These are phyloP conservation scores for Mycetomoellerius zeteki DNA, from an alignment of 1,140 invertebrate species.

Conservation along the genomic window DNA sequence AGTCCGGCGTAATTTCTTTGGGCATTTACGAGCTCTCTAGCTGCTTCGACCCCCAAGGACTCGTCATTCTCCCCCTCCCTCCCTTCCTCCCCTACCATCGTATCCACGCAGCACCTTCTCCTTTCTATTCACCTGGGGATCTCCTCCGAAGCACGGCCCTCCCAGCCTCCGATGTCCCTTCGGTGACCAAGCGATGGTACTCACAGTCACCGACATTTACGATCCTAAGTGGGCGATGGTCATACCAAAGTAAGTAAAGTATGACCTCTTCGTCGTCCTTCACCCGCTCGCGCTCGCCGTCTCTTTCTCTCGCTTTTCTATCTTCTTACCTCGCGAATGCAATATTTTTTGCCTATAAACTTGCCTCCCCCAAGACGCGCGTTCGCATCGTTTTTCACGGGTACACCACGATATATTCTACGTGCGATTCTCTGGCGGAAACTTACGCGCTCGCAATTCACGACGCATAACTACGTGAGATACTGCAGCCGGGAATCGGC, in stretches of 20 bases:
- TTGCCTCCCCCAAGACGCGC: slow-evolving; percentile 51
- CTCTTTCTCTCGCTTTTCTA: slow-evolving; percentile 42
- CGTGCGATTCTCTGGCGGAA: slow-evolving; percentile 47
- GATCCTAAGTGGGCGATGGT: slow-evolving; percentile 67
- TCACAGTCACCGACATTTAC: slow-evolving; percentile 68
- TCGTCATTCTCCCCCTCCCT: slow-evolving; percentile 53
- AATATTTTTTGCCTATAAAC: slow-evolving; percentile 66
- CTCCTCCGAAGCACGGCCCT: slow-evolving; percentile 45
- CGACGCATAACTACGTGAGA: slow-evolving; percentile 53
- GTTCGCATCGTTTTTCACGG: slow-evolving; percentile 56
- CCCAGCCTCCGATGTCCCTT: slow-evolving; percentile 53
- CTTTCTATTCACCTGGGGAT: slow-evolving; percentile 65
- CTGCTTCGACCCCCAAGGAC: slow-evolving; percentile 63
- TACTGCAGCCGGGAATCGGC: slow-evolving; percentile 24
- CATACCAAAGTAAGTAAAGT: slow-evolving; percentile 64
- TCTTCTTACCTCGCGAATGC: slow-evolving; percentile 40
- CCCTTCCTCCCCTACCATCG: not conserved
- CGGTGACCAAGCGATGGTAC: slow-evolving; percentile 66
- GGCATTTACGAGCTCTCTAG: slow-evolving; percentile 69
- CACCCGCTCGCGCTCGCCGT: slow-evolving; percentile 26
- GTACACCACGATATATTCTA: slow-evolving; percentile 57
- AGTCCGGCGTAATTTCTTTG: slow-evolving; percentile 70
- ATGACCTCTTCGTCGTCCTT: slow-evolving; percentile 51
- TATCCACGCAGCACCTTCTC: not conserved
- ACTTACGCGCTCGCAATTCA: slow-evolving; percentile 62